Evolutionary conservation across 1,140 invertebrate species (phyloP).

Genomic region (Coelopa frigida): DNA sequence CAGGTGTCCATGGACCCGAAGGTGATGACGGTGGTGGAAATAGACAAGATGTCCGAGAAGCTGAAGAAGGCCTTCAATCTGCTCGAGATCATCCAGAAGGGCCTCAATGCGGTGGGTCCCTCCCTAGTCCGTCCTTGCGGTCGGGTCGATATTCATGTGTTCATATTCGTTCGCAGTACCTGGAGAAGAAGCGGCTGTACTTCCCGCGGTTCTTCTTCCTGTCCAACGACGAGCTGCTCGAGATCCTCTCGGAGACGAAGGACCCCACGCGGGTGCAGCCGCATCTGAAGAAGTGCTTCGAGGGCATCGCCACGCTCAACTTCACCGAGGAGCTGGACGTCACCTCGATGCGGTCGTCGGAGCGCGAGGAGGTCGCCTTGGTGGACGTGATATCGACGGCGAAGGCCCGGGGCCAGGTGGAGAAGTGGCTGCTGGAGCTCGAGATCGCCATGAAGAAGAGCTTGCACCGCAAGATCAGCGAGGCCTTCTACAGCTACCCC

Average conservation of each 20-base stretch:
- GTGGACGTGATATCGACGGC: constrained; percentile 77
- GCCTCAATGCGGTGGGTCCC: constrained; percentile 61
- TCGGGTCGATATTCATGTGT: no score
- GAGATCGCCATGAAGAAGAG: constrained; percentile 88
- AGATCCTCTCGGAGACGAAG: constrained; percentile 95
- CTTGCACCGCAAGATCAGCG: constrained; percentile 61
- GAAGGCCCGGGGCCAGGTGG: constrained; percentile 87
- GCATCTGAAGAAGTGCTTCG: constrained; percentile 96
- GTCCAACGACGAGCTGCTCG: constrained; percentile 92
- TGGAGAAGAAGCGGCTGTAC: constrained; percentile 91
- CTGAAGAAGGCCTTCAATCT: constrained; percentile 83
- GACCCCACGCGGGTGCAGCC: constrained; percentile 94
- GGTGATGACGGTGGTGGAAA: constrained; percentile 78
- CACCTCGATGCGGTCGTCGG: constrained; percentile 82
- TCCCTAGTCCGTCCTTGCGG: not conserved
- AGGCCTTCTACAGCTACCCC: constrained; percentile 61
- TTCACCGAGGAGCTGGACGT: constrained; percentile 86
- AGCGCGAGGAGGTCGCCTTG: constrained; percentile 72
- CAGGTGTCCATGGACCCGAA: constrained; percentile 66
- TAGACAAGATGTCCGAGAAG: constrained; percentile 89
- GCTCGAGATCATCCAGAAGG: constrained; percentile 83
- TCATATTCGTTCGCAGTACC: constrained; percentile 54
- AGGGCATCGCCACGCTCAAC: constrained; percentile 77
- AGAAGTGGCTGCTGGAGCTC: constrained; percentile 92
- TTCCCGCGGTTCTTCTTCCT: constrained; percentile 97